Evolutionary conservation across 2,113 vertebrate species (phyloP).

Genomic region (Prunella fulvescens): DNA sequence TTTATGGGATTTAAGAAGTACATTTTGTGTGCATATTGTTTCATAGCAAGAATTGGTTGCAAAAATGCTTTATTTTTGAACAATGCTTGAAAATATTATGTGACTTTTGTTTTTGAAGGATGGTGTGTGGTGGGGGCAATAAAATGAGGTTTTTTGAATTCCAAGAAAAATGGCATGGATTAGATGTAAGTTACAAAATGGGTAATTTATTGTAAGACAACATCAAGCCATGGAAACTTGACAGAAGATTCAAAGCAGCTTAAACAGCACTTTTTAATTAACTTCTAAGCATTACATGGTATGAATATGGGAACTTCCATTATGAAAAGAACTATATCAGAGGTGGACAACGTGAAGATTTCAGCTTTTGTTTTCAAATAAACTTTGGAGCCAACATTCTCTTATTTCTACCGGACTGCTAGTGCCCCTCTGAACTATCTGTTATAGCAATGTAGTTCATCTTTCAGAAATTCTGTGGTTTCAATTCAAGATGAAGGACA

Average conservation of each 20-base stretch:
- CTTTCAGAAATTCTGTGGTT: constrained; percentile 68
- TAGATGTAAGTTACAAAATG: constrained; percentile 78
- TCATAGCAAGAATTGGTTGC: constrained; percentile 90
- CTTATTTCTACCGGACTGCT: constrained; percentile 67
- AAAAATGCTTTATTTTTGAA: constrained; percentile 94
- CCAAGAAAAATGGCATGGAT: constrained; percentile 87
- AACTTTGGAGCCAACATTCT: constrained; percentile 71
- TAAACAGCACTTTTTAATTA: constrained; percentile 82
- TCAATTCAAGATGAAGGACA: constrained; percentile 69
- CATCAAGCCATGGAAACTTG: constrained; percentile 96
- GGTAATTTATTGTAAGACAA: constrained; percentile 91
- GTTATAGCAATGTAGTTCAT: constrained; percentile 66
- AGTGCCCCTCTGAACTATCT: constrained; percentile 73
- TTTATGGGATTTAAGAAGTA: constrained; percentile 85
- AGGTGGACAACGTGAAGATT: constrained; percentile 74
- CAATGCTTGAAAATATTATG: constrained; percentile 89
- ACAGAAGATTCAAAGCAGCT: constrained; percentile 90
- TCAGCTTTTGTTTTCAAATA: constrained; percentile 72
- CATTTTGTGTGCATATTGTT: constrained; percentile 90
- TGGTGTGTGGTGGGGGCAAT: constrained; percentile 89
- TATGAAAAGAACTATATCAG: constrained; percentile 74
- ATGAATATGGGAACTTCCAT: constrained; percentile 73
- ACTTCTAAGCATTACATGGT: constrained; percentile 78
- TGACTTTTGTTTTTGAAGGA: constrained; percentile 85
- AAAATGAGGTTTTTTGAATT: constrained; percentile 87